phyloP scores from a whole-genome alignment of 2,797 vertebrate genomes.

The Brachyalestes nurse region DNA sequence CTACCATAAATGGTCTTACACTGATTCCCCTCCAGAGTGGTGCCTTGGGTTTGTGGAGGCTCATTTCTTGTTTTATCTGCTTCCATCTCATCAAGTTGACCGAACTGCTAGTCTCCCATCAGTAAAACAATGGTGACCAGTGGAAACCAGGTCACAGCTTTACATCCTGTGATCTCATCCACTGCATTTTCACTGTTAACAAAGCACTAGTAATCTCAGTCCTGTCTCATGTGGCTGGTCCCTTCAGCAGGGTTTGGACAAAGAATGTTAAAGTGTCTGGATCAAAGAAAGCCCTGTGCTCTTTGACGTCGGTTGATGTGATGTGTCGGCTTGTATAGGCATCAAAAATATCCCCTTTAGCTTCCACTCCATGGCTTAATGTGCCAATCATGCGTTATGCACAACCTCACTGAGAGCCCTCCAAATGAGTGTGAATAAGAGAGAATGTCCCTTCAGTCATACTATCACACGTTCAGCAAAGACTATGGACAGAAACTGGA shows the following conservation, averaged over 20 bases:
- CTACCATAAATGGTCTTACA: background rate
- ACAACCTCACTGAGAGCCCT: conserved; percentile 10
- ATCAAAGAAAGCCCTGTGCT: conserved; percentile 68
- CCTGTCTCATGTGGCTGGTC: conserved; percentile 47
- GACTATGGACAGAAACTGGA: background rate
- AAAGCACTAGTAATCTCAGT: conserved; percentile 45
- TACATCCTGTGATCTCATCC: conserved; percentile 44
- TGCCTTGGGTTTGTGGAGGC: background rate
- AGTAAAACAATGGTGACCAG: conserved; percentile 67
- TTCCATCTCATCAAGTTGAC: conserved; percentile 77
- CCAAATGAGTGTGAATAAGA: background rate
- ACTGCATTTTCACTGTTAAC: conserved; percentile 45
- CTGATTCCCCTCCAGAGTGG: conserved; percentile 20
- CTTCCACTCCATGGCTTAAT: conserved; percentile 49
- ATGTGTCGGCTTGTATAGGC: conserved; percentile 52
- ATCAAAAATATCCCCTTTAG: conserved; percentile 45
- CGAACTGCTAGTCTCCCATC: conserved; percentile 68
- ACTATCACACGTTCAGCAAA: background rate
- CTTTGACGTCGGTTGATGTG: conserved; percentile 45
- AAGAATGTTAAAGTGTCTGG: conserved; percentile 63
- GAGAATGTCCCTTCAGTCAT: background rate
- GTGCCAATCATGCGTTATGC: conserved; percentile 48
- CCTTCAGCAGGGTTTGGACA: conserved; percentile 69
- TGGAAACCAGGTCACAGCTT: conserved; percentile 65
- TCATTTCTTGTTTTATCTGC: conserved; percentile 73